Conservation (phyloP, 1,140 invertebrate genomes). For the Lanistes nyassanus region DNA sequence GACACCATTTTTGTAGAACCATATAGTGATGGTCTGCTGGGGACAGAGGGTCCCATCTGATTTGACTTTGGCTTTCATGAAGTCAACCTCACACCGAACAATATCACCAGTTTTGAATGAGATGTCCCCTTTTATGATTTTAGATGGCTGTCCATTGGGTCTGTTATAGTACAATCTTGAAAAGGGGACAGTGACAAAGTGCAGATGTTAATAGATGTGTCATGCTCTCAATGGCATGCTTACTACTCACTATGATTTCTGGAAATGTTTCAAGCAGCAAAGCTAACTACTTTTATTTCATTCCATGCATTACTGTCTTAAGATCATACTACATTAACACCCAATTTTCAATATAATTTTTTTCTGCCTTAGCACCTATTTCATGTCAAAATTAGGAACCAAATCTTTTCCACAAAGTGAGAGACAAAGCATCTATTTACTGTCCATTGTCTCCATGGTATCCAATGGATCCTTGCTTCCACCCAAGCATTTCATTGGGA, state of each 20-base stretch:
- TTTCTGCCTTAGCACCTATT: no score
- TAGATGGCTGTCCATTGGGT: conserved; percentile 5
- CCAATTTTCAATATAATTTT: neutral
- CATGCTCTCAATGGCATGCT: no score
- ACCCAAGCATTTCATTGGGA: conserved; percentile 39
- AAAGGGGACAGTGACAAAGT: neutral
- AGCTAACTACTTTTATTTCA: no score
- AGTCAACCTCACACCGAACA: conserved; percentile 35
- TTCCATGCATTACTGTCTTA: no score
- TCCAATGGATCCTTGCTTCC: conserved; percentile 30
- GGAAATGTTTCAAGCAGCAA: no score
- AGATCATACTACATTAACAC: no score
- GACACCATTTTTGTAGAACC: conserved; percentile 39
- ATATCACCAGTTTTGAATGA: conserved; percentile 21
- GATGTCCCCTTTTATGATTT: neutral
- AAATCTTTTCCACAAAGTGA: neutral
- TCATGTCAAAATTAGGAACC: neutral
- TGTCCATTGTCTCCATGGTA: conserved; percentile 45
- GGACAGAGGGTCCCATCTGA: conserved; percentile 28
- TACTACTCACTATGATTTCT: neutral
- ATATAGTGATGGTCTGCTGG: conserved; percentile 35
- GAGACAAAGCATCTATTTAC: conserved; percentile 17
- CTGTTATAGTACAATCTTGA: conserved; percentile 28
- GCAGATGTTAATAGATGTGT: no score
- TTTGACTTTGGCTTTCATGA: conserved; percentile 22